These are phyloP conservation scores for Nemopilema nomurai DNA, from an alignment of 30 jellyfish, hydroid and myxozoan genomes.

Conservation along the genomic window DNA sequence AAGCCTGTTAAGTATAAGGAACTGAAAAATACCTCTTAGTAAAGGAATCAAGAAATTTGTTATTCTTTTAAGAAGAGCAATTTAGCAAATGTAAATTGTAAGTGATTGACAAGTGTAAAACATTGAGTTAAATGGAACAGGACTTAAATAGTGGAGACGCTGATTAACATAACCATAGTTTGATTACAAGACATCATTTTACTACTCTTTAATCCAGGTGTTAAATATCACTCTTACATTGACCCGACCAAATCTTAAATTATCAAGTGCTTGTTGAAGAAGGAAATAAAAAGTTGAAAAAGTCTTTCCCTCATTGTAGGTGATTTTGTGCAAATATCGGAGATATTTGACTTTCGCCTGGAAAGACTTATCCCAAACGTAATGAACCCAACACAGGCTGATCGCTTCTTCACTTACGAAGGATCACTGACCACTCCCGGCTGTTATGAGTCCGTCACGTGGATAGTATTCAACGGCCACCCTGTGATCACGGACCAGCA, in stretches of 20 bases:
- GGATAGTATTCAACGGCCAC: slow-evolving; percentile 89
- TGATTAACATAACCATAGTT: too few species aligned
- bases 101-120: neutral
- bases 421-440: slow-evolving; percentile 99
- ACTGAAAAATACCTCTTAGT: neutral
- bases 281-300: too few species aligned
- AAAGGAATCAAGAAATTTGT: neutral
- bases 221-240: too few species aligned
- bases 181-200: too few species aligned
- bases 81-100: neutral
- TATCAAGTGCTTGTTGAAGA: too few species aligned
- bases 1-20: neutral
- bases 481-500: slow-evolving; percentile 88
- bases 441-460: slow-evolving; percentile 96
- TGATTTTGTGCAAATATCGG: slow-evolving; percentile 79
- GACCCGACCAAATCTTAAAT: too few species aligned
- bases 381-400: slow-evolving; percentile 72
- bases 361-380: slow-evolving; percentile 86
- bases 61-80: too few species aligned
- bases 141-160: too few species aligned
- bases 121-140: too few species aligned
- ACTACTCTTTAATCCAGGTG: neutral
- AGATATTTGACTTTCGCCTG: slow-evolving; percentile 86
- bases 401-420: slow-evolving; percentile 85
- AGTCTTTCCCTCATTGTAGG: slow-evolving; percentile 39